These are phyloP conservation scores for Potamarius usumacintae DNA, from an alignment of 2,113 vertebrate genomes.

Conservation along the genomic window DNA sequence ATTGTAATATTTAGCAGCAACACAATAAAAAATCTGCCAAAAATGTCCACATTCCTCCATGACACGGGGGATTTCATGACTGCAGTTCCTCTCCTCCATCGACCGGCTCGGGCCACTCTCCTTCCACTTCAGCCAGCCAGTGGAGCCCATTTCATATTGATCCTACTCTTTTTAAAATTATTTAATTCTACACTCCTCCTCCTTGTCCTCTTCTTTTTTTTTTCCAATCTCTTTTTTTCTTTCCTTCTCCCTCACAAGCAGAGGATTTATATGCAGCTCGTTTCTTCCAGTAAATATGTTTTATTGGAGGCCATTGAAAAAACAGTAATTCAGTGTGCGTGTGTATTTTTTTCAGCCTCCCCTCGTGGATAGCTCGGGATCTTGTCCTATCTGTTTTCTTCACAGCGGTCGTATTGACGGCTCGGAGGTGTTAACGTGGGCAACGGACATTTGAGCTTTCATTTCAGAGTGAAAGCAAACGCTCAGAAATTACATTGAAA, in stretches of 20 bases:
- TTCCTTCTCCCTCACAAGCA: not conserved
- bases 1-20: not conserved
- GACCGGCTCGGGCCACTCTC: constrained; percentile 68
- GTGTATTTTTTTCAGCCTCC: not conserved
- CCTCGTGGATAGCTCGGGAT: not conserved
- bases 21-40: constrained; percentile 26
- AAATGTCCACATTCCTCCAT: constrained; percentile 59
- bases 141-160: constrained; percentile 71
- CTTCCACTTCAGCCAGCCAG: constrained; percentile 71
- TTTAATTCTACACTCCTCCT: constrained; percentile 65
- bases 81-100: constrained; percentile 68
- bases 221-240: not conserved
- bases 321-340: constrained; percentile 47
- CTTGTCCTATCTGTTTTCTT: constrained; percentile 20
- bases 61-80: constrained; percentile 71
- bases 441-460: not conserved
- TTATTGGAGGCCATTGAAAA: constrained; percentile 49
- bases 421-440: not conserved
- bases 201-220: constrained; percentile 2
- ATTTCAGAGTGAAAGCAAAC: not conserved
- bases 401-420: not conserved
- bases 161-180: constrained; percentile 55
- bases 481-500: not conserved
- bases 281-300: constrained; percentile 63
- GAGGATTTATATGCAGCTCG: constrained; percentile 60